Percentiles rank a stretch among this genome's conserved stretches.
phyloP scores from a whole-genome alignment of 2,113 vertebrate species.

The Crypturellus undulatus region DNA sequence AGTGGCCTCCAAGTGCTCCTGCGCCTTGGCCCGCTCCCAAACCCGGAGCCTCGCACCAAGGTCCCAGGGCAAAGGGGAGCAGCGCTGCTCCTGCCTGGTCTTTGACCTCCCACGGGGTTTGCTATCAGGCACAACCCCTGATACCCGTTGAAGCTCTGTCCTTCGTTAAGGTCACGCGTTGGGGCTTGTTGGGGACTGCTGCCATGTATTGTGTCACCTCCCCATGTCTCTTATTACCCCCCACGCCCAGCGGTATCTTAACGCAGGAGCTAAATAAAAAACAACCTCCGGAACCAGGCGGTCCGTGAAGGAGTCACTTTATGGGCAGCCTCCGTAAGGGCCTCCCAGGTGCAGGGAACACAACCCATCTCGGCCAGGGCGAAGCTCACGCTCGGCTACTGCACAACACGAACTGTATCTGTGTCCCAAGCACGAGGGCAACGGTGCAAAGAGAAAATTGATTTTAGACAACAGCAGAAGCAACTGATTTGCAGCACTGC shows the following conservation, averaged over 20 bases:
- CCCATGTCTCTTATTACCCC: background rate
- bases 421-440: background rate
- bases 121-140: accelerated
- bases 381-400: background rate
- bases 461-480: background rate
- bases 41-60: background rate
- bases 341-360: background rate
- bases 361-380: accelerated
- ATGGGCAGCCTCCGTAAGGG: background rate
- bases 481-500: background rate
- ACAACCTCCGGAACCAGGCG: background rate
- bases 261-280: background rate
- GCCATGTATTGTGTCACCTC: accelerated
- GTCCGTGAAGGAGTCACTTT: background rate
- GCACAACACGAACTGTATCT: background rate
- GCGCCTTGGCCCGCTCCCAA: accelerated
- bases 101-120: background rate
- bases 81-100: background rate
- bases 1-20: no score
- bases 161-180: background rate
- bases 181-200: background rate
- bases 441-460: background rate
- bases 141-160: background rate
- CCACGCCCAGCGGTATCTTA: background rate
- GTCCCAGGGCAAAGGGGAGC: background rate